Percentiles rank a stretch among this genome's conserved stretches.
phyloP scores from a whole-genome alignment of 2,888 invertebrate species.

The Xestobium rufovillosum region DNA sequence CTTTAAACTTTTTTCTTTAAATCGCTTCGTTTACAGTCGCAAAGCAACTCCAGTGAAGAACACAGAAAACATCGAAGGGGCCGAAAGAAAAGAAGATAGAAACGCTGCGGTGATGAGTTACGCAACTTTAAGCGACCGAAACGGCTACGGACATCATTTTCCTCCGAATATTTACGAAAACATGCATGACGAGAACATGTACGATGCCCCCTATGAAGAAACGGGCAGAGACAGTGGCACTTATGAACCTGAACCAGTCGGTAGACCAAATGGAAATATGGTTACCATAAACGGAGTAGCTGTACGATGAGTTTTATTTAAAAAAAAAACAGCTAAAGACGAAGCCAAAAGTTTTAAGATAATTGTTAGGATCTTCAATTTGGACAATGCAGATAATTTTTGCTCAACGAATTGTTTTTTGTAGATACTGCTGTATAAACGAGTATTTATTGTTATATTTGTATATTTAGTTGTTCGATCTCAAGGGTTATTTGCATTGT shows the following conservation, averaged over 20 bases:
- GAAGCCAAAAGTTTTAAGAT: constrained; percentile 1
- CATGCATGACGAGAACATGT: constrained; percentile 61
- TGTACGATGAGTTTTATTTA: constrained; percentile 70
- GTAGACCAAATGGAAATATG: constrained; percentile 47
- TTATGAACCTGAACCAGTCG: constrained; percentile 60
- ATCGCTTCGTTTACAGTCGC: constrained; percentile 46
- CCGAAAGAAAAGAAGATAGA: constrained; percentile 77
- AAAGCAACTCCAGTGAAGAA: constrained; percentile 83
- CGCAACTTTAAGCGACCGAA: constrained; percentile 69
- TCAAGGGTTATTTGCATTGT: no score
- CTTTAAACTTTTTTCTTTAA: constrained; percentile 3
- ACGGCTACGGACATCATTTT: constrained; percentile 38
- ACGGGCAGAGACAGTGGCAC: constrained; percentile 51
- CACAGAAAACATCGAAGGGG: constrained; percentile 80
- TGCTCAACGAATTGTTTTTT: no score
- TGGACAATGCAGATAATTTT: no score
- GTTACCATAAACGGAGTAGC: constrained; percentile 87
- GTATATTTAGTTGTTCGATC: no score
- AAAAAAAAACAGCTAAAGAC: constrained; percentile 10
- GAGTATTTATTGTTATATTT: no score
- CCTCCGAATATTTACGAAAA: constrained; percentile 53
- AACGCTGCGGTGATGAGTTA: constrained; percentile 86
- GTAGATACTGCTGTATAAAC: no score
- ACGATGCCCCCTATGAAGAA: constrained; percentile 70
- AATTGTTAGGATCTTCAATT: no score